Evolutionary conservation across 2,113 vertebrate genomes (phyloP), one percentile per base, ranked within the genome.

Genomic region (Hyla sarda): DNA sequence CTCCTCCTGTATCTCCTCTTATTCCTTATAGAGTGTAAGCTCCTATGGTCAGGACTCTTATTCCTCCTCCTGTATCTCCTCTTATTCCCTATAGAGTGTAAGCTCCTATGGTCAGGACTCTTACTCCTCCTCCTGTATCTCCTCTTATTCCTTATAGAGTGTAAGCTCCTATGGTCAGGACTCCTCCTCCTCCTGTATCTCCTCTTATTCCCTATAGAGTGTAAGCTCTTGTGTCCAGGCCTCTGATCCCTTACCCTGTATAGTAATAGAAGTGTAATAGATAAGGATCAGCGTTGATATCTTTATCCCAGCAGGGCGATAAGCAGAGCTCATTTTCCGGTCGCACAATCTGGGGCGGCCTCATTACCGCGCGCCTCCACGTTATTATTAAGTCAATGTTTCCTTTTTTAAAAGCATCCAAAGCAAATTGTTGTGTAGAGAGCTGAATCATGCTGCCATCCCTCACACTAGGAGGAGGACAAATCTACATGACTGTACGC

Each of bases 331-430:
- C 47, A 28, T 76, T 76, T 76, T 30, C 74, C 12, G 14, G 47
- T 2, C 8, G 34, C 37, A 45, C 71, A 45, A 23, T 45, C 21
- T 37, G 10, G 32, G 19, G 14, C 34, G 71, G 21, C 71, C 11
- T 73, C 71, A 73, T 73, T 45, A 73, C 67, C 2, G 5, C 8
- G 30, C 37, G 3, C 34, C 37, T 28, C 14, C 14, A 1, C 17
- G 23, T 54, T 77, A 52, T 77, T 77, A 77, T 30, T 77, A 77
- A 77, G 74, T 32, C 74, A 52, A 77, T 77, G 74, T 52, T 52
- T 3, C 74, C 25, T 77, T 50, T 52, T 30, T 32, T 30, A 77
- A 77, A 54, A 23, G 25, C 73, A 47, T 75, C 48, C 48, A 8
- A 25, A 52, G 25, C n/a, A 52, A 77, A 77, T 77, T 54, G 74